Base-by-base conservation (phyloP, 2,797 vertebrate species). In the Chanos chanos region DNA sequence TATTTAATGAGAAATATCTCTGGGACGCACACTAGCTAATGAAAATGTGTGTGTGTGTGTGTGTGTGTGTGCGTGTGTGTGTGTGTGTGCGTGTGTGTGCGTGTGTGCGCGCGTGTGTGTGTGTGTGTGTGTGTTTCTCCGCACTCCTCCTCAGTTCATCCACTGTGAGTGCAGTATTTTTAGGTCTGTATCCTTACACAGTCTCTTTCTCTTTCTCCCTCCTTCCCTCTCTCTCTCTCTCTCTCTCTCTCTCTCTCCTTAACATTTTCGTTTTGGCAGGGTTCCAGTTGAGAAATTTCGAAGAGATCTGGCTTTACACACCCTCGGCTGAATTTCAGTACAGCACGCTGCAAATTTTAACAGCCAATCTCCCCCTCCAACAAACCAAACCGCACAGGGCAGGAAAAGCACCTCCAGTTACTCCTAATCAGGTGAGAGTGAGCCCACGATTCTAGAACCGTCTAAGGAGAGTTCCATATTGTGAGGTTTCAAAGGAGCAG, bases 1-100 rank as follows among this genome's bases (percentile, higher is more conserved):
- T 54, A 54, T 54, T 60, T 66, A 54, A 66, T 60, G 49, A 60
- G 48, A 53, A 48, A 66, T 61, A 61, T 66, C 40, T 54, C 36
- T 45, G 19, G 61, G 36, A 54, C 34, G 6, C 34, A 53, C 48
- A 39, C 24, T 53, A 66, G 25, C 49, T 39, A 52, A 61, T 61
- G 28, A 51, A 51, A 43, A 52, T 24, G 47, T 21, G 52, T 47
- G n/a, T 63, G 2, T 30, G 1, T 43, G 1, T 55, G 0, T 37
- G 15, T 39, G 0, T 45, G 40, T 24, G 9, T 39, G 21, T 36
- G 4, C 45, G 2, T 22, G 8, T 28, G 7, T 16, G 1, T 7
- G 15, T 7, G 4, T 2, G 8, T 39, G n/a, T n/a, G n/a, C n/a
- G n/a, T n/a, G n/a, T n/a, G n/a, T 37, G 1, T 6, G 34, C 13